Evolutionary conservation across 1,140 invertebrate species (phyloP).

Genomic region (Latrodectus geometricus): DNA sequence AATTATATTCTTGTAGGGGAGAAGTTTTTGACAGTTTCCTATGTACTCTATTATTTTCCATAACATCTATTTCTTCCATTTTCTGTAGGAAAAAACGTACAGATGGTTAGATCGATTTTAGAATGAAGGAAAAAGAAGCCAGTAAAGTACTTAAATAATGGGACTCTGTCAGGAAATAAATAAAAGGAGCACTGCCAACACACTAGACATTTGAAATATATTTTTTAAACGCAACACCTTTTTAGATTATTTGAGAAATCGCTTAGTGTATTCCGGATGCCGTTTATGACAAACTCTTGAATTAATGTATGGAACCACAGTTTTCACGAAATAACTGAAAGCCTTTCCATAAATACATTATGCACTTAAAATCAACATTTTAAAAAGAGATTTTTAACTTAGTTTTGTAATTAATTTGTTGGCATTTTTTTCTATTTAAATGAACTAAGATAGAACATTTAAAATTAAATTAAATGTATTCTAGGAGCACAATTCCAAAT

Average conservation of each 20-base stretch:
- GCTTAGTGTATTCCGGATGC: background rate
- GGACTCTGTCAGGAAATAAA: background rate
- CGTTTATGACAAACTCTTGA: too few relatives aligned
- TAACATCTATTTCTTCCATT: conserved; percentile 41
- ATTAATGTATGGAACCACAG: too few relatives aligned
- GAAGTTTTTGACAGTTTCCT: conserved; percentile 52
- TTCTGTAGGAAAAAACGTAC: conserved; percentile 3
- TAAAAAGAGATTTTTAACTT: too few relatives aligned
- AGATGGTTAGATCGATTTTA: background rate
- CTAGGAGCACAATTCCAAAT: too few relatives aligned
- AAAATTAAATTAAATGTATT: too few relatives aligned
- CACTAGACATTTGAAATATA: background rate
- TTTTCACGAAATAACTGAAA: too few relatives aligned
- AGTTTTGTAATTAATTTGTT: too few relatives aligned
- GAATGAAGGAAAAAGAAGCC: conserved; percentile 11
- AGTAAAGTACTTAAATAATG: conserved; percentile 24
- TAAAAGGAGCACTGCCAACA: background rate
- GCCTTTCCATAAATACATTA: too few relatives aligned
- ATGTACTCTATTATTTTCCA: conserved; percentile 58
- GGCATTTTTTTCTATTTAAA: too few relatives aligned
- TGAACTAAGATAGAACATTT: too few relatives aligned
- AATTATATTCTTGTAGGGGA: conserved; percentile 23
- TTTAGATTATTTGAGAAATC: background rate
- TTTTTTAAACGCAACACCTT: background rate
- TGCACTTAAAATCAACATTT: too few relatives aligned